A percentile compares a stretch with the other conserved stretches of the same genome.
Conservation (phyloP, 2,113 vertebrate species). For the Trematocara unimaculatum region DNA sequence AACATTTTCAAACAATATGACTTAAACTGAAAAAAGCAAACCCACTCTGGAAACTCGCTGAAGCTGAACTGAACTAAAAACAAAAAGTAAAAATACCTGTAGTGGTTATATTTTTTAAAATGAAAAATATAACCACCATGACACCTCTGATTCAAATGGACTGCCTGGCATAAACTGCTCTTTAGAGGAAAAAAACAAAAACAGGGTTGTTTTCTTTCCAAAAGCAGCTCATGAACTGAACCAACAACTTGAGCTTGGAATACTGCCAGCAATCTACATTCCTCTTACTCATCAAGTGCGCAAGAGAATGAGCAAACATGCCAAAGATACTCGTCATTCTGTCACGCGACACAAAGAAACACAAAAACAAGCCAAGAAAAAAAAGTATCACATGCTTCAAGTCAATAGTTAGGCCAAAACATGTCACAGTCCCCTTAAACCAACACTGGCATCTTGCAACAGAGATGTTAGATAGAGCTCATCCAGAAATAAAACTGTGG, state of each 20-base stretch:
- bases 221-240: neutral
- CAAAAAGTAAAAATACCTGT: neutral
- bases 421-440: neutral
- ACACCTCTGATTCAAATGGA: neutral
- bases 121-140: neutral
- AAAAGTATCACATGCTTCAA: neutral
- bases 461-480: neutral
- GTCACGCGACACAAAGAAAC: neutral
- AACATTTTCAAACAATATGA: neutral
- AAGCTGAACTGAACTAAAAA: neutral
- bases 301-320: neutral
- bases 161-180: neutral
- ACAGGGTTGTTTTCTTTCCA: neutral
- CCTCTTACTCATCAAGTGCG: neutral
- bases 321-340: neutral
- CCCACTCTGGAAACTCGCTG: neutral
- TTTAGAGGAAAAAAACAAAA: neutral
- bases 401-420: neutral
- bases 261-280: conserved; percentile 1
- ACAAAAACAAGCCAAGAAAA: neutral
- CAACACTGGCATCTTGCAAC: neutral
- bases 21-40: neutral
- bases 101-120: neutral
- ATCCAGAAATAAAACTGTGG: neutral
- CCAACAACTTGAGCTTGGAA: neutral